These are phyloP conservation scores for Heliothis virescens DNA, from an alignment of 1,140 invertebrate genomes.

Conservation along the genomic window DNA sequence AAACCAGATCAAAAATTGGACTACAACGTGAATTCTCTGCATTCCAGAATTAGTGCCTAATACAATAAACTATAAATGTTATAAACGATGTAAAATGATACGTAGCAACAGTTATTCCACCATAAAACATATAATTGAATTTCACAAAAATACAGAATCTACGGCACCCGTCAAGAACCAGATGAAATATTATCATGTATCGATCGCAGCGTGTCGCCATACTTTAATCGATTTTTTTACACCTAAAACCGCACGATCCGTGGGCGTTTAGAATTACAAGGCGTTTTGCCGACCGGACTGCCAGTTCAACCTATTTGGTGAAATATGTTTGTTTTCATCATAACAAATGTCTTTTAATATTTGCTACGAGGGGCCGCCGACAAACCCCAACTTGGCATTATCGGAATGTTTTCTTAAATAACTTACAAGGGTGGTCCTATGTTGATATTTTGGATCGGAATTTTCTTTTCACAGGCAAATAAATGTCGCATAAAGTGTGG, in stretches of 20 bases:
- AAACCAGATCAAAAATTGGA: not conserved
- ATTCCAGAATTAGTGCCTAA: conserved; percentile 48
- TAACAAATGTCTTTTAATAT: conserved; percentile 73
- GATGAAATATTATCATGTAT: conserved; percentile 84
- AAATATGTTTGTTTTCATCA: conserved; percentile 83
- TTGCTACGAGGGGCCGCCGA: conserved; percentile 59
- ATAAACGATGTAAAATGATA: conserved; percentile 76
- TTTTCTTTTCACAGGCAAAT: conserved; percentile 40
- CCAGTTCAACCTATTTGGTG: conserved; percentile 73
- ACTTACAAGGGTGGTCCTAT: conserved; percentile 73
- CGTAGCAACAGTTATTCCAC: conserved; percentile 69
- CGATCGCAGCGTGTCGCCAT: conserved; percentile 83
- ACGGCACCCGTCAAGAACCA: conserved; percentile 70
- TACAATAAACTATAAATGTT: conserved; percentile 65
- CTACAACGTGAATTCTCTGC: conserved; percentile 27
- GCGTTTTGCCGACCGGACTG: conserved; percentile 76
- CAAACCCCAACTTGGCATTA: conserved; percentile 56
- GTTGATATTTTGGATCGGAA: conserved; percentile 50
- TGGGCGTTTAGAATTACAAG: conserved; percentile 82
- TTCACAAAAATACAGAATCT: conserved; percentile 81
- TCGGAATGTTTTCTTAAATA: conserved; percentile 72
- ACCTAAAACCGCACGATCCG: conserved; percentile 83
- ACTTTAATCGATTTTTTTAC: conserved; percentile 85
- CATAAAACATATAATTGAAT: conserved; percentile 82
- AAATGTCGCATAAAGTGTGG: conserved; percentile 40